Base-by-base conservation (phyloP, 2,888 invertebrate genomes). In the Lysandra coridon region DNA sequence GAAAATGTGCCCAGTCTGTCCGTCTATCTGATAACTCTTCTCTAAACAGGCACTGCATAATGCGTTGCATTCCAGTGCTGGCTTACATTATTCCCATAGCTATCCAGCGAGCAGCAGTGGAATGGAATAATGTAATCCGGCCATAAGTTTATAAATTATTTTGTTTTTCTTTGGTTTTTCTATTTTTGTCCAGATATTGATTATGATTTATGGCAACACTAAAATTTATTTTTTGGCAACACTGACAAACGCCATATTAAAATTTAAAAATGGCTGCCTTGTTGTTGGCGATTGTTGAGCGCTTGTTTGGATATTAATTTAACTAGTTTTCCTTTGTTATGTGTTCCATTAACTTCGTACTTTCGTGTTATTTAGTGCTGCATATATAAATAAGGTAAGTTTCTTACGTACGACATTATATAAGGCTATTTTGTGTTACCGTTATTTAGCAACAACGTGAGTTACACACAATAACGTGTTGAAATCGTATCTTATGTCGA, bases 261-360 rank as follows among this genome's bases (percentile, higher is more conserved):
- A 69, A 33, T 85, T 84, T 84, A 86, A 92, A 93, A 87, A 94
- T 94, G 94, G 94, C 93, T 91, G 90, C 91, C 92, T 91, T 95
- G 94, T 94, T 94, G 92, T 92, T 94, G 90, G 93, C 88, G 91
- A 93, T 88, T 92, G 92, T 90, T 90, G 90, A 89, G 91, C 90
- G 91, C 92, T 93, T 92, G 93, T 93, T 92, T 92, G 83, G 87
- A 84, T 88, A 88, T 89, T 90, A 92, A 86, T 91, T 89, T 92
- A 91, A 89, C 92, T 92, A 91, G 89, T 87, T 88, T 89, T 80
- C 81, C 81, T 88, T 86, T 88, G 89, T 84, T 89, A 91, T 91
- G 90, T 86, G 87, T 89, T 90, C 83, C 82, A 84, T 84, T 87
- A 83, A 82, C 85, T 85, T 81, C 86, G 83, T 85, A 84, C 83